These are phyloP conservation scores for Lerema accius DNA, from an alignment of 1,140 invertebrate genomes.

Conservation along the genomic window DNA sequence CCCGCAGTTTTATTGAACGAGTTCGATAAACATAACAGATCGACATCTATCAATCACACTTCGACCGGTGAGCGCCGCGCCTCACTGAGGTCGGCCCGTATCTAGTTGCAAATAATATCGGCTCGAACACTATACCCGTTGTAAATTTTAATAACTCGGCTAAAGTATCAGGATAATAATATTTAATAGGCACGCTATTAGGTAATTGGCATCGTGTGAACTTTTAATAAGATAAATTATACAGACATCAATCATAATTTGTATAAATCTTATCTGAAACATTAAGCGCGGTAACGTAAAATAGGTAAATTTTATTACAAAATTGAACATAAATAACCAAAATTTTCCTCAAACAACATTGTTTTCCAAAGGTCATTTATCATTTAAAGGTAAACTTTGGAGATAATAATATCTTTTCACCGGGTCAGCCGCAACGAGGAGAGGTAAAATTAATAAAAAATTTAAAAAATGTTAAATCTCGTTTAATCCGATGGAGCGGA, in stretches of 20 bases:
- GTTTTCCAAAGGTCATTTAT: conserved; percentile 4
- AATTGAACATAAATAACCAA: conserved; percentile 5
- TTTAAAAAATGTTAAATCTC: conserved; percentile 8
- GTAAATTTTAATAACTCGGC: conserved; percentile 2
- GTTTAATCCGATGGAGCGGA: conserved; percentile 16
- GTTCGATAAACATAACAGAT: conserved; percentile 22
- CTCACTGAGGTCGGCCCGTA: neutral
- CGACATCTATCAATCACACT: conserved; percentile 28
- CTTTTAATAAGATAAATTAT: conserved; percentile 8
- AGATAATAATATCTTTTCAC: neutral
- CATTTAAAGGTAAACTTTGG: conserved; percentile 19
- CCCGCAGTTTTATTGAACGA: conserved; percentile 37
- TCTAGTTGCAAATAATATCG: conserved; percentile 14
- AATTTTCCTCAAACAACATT: conserved; percentile 16
- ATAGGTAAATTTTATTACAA: conserved; percentile 1
- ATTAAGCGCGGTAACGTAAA: neutral
- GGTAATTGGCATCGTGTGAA: conserved; percentile 1
- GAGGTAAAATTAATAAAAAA: conserved; percentile 17
- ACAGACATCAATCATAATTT: conserved; percentile 20
- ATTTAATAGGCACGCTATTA: neutral
- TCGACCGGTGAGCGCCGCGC: conserved; percentile 1
- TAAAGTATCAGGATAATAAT: neutral
- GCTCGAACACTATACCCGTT: neutral
- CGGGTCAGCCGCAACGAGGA: neutral
- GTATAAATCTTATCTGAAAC: conserved; percentile 1